phyloP scores from a whole-genome alignment of 2,797 vertebrate genomes.

The Enteromius anoplus region DNA sequence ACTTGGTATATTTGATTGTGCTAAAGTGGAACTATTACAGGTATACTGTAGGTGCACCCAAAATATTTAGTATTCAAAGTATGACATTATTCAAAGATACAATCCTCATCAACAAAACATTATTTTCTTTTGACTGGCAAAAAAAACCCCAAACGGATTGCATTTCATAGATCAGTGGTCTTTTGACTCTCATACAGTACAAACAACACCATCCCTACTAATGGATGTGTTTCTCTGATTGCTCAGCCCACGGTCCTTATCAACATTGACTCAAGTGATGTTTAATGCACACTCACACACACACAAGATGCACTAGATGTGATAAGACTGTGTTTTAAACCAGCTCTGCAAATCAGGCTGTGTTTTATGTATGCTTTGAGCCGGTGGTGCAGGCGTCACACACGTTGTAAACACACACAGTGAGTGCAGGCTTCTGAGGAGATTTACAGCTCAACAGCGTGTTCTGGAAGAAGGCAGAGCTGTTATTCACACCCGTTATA shows the following conservation, averaged over 20 bases:
- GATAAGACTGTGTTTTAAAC: not conserved
- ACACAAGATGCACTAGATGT: not conserved
- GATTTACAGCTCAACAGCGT: constrained; percentile 25
- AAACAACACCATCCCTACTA: not conserved
- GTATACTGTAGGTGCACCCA: too few species aligned
- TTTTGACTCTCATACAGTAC: too few species aligned
- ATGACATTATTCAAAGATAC: too few species aligned
- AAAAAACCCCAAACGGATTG: too few species aligned
- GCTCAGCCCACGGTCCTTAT: not conserved
- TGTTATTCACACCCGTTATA: constrained; percentile 24
- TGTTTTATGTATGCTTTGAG: constrained; percentile 7
- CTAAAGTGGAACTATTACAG: too few species aligned
- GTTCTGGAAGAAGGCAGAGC: constrained; percentile 4
- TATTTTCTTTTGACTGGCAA: not conserved
- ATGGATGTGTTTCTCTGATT: not conserved
- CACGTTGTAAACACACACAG: not conserved
- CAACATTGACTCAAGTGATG: not conserved
- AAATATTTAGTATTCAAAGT: too few species aligned
- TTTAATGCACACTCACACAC: not conserved
- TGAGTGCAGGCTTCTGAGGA: not conserved
- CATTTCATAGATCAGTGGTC: too few species aligned
- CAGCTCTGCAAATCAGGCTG: constrained; percentile 26
- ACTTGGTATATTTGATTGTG: too few species aligned
- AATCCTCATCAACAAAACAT: not conserved
- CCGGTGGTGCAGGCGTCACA: not conserved